phyloP scores from a whole-genome alignment of 2,888 invertebrate genomes.

The Cenopis cana region DNA sequence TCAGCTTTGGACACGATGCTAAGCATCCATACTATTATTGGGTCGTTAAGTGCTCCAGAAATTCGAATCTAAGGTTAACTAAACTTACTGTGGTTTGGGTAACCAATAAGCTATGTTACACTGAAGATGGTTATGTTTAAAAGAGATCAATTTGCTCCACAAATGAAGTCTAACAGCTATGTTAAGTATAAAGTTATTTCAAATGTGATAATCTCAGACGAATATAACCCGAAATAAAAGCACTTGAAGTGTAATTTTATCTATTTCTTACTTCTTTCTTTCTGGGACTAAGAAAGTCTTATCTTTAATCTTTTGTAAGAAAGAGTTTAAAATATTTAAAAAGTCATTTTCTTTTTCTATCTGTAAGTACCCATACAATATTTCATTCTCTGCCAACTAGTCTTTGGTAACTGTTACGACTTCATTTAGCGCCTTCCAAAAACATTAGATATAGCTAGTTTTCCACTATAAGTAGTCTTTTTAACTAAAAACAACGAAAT shows the following conservation, averaged over 20 bases:
- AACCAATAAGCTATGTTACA: too few species aligned
- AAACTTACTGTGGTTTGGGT: too few species aligned
- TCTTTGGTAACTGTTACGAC: neutral
- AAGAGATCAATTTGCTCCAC: neutral
- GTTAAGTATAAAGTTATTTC: neutral
- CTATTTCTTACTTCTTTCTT: neutral
- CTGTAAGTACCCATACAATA: too few species aligned
- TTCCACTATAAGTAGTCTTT: neutral
- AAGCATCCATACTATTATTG: too few species aligned
- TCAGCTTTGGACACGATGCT: too few species aligned
- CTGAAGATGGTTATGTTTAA: neutral
- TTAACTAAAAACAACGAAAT: neutral
- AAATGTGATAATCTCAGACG: too few species aligned
- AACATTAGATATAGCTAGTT: constrained; percentile 8
- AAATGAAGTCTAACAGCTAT: neutral
- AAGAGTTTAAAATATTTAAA: neutral
- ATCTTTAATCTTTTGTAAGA: neutral
- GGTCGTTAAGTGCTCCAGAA: too few species aligned
- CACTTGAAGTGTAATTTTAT: too few species aligned
- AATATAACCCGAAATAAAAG: neutral
- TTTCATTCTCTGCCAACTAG: too few species aligned
- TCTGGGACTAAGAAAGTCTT: neutral
- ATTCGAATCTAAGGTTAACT: too few species aligned
- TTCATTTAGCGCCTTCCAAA: neutral
- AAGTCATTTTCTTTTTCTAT: too few species aligned